phyloP scores from a whole-genome alignment of 2,888 invertebrate genomes.

The Hoplodrina ambigua region DNA sequence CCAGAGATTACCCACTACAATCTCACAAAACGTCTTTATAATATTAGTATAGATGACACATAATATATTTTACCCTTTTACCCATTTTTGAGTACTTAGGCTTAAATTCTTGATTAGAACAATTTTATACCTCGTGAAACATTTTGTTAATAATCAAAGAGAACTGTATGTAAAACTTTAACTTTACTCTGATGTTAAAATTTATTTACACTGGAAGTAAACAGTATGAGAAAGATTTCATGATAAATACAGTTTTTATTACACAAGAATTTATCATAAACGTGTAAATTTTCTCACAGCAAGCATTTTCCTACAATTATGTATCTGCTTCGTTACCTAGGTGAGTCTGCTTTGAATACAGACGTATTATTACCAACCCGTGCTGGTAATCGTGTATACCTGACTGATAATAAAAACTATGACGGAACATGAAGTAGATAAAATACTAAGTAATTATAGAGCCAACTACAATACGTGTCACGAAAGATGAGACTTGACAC shows the following conservation, averaged over 20 bases:
- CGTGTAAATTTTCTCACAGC: constrained; percentile 51
- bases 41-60: too few species aligned
- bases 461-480: background rate
- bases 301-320: constrained; percentile 44
- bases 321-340: constrained; percentile 20
- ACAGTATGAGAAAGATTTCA: background rate
- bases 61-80: too few species aligned
- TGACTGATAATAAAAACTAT: constrained; percentile 18
- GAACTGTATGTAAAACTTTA: background rate
- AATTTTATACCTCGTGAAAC: too few species aligned
- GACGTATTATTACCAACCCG: constrained; percentile 28
- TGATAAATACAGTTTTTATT: constrained; percentile 25
- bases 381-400: constrained; percentile 21
- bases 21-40: too few species aligned
- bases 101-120: too few species aligned
- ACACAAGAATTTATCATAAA: constrained; percentile 29
- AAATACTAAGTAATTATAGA: constrained; percentile 22
- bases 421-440: constrained; percentile 12
- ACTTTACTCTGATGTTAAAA: background rate
- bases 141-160: background rate
- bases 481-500: too few species aligned
- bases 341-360: constrained; percentile 38
- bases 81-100: too few species aligned
- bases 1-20: too few species aligned
- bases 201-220: constrained; percentile 2